Percentiles rank a stretch among this genome's conserved stretches.
Conservation (phyloP, 2,888 invertebrate species). For the Linnaemya tessellans region DNA sequence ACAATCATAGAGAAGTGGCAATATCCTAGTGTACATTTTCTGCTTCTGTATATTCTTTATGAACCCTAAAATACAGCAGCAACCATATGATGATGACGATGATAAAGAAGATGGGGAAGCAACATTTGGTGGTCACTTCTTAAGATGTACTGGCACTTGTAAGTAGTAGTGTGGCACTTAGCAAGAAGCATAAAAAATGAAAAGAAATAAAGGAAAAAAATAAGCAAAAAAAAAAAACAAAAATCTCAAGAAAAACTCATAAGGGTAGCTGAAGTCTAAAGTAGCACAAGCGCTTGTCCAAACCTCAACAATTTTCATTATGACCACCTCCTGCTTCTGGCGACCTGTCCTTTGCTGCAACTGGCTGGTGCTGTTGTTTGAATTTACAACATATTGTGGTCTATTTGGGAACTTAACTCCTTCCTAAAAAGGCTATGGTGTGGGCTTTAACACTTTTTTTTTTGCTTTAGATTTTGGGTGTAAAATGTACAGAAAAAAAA, state of each 20-base stretch:
- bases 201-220: slow-evolving; percentile 20
- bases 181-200: slow-evolving; percentile 22
- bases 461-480: slow-evolving; percentile 38
- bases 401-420: slow-evolving; percentile 50
- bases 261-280: slow-evolving; percentile 56
- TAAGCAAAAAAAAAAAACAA: neutral
- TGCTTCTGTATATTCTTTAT: slow-evolving; percentile 25
- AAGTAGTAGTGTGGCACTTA: slow-evolving; percentile 64
- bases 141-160: slow-evolving; percentile 71
- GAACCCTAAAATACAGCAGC: slow-evolving; percentile 48
- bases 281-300: slow-evolving; percentile 59
- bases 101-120: slow-evolving; percentile 61
- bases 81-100: slow-evolving; percentile 54
- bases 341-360: neutral
- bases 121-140: slow-evolving; percentile 70
- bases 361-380: neutral
- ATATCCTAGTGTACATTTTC: slow-evolving; percentile 35
- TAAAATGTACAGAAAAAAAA: slow-evolving; percentile 35
- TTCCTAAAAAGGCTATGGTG: neutral
- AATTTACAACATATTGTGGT: slow-evolving; percentile 58
- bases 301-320: slow-evolving; percentile 67
- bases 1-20: slow-evolving; percentile 58
- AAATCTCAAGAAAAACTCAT: slow-evolving; percentile 14
- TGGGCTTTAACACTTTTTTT: slow-evolving; percentile 32
- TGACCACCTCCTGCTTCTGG: slow-evolving; percentile 11